Evolutionary conservation across 2,113 vertebrate species (phyloP).

Genomic region (Cygnus buccinator): DNA sequence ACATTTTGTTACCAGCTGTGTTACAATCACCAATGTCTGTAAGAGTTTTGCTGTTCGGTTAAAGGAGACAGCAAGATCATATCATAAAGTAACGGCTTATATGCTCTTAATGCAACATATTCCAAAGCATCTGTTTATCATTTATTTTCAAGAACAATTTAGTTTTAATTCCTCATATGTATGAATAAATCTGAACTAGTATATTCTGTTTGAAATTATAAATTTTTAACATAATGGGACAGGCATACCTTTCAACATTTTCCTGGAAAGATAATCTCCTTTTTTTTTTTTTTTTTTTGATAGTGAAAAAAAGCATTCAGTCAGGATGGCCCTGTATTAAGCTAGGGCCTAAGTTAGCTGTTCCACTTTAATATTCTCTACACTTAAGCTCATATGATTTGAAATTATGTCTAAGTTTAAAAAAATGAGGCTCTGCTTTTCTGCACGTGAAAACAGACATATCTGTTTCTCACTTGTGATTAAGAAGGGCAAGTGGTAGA

Average conservation of each 20-base stretch:
- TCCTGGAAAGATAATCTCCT: neutral
- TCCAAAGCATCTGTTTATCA: neutral
- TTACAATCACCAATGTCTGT: neutral
- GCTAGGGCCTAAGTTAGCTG: neutral
- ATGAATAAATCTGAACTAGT: neutral
- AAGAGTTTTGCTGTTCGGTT: neutral
- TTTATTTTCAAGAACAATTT: neutral
- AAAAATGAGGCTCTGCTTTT: neutral
- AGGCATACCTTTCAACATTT: neutral
- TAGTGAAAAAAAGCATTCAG: neutral
- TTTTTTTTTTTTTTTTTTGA: neutral
- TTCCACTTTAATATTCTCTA: neutral
- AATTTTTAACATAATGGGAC: neutral
- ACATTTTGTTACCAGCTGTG: neutral
- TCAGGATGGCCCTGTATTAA: neutral
- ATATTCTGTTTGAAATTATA: neutral
- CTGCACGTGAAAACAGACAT: rapidly evolving
- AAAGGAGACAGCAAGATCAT: neutral
- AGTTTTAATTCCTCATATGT: neutral
- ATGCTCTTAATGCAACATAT: neutral
- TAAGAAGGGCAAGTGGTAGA: neutral
- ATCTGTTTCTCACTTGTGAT: neutral
- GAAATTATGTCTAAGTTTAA: neutral
- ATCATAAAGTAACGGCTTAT: neutral
- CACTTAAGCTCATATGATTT: neutral